Evolutionary conservation across 2,797 vertebrate genomes (phyloP).

Genomic region (Pseudotriccus pelzelni): DNA sequence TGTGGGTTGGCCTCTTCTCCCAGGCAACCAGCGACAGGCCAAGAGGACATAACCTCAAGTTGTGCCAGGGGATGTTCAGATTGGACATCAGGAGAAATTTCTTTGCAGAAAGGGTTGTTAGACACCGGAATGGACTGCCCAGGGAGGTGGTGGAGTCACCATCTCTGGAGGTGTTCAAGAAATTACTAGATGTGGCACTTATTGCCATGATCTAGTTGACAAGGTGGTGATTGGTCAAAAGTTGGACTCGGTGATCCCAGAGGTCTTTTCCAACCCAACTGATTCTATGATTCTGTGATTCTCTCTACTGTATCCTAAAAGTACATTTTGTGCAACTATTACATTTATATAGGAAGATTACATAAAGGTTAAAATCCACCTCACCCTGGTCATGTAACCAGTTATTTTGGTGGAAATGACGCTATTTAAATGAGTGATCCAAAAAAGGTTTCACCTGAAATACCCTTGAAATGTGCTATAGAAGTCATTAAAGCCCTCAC

Average conservation of each 20-base stretch:
- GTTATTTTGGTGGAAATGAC: conserved; percentile 1
- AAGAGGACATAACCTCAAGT: not conserved
- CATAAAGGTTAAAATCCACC: not conserved
- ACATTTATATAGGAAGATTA: not conserved
- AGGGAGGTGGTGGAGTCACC: no score
- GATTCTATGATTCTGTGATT: not conserved
- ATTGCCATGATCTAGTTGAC: not conserved
- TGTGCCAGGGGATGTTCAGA: not conserved
- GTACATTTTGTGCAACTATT: not conserved
- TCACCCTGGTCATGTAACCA: not conserved
- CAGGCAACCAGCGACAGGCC: not conserved
- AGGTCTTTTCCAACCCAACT: not conserved
- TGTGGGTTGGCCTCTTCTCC: not conserved
- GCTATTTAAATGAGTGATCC: not conserved
- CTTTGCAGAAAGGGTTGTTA: not conserved
- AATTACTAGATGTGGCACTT: not conserved
- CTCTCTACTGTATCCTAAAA: rapidly evolving
- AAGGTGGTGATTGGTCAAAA: rapidly evolving
- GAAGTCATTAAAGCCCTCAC: not conserved
- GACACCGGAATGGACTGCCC: not conserved
- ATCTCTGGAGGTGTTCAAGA: not conserved
- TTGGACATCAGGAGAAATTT: not conserved
- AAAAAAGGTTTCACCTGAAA: not conserved
- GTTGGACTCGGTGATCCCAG: not conserved
- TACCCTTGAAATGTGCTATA: not conserved